phyloP scores from a whole-genome alignment of 92 coral and sea anemone species.

The Porites evermanni region DNA sequence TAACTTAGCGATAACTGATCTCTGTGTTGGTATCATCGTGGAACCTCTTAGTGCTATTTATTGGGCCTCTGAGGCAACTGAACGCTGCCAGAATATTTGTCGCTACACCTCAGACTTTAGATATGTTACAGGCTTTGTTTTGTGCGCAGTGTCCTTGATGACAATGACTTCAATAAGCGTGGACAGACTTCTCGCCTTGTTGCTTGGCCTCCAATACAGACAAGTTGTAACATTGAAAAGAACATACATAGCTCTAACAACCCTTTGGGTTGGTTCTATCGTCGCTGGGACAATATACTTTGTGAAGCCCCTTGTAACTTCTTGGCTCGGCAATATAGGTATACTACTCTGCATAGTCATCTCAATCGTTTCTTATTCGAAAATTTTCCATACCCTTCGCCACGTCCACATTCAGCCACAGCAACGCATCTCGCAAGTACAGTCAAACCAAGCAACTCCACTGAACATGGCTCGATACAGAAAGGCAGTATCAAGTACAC shows the following conservation, averaged over 20 bases:
- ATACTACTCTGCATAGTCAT: not conserved
- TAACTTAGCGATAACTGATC: too few relatives aligned
- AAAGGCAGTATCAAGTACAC: not conserved
- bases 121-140: not conserved
- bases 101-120: too few relatives aligned
- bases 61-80: too few relatives aligned
- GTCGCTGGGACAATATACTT: not conserved
- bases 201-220: conserved; percentile 9
- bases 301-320: not conserved
- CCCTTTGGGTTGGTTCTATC: not conserved
- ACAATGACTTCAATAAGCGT: conserved; percentile 13
- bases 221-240: not conserved
- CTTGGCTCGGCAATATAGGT: not conserved
- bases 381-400: not conserved
- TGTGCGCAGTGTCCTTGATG: not conserved
- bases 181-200: conserved; percentile 29
- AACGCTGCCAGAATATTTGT: too few relatives aligned
- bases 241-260: not conserved
- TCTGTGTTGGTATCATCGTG: too few relatives aligned
- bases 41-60: too few relatives aligned
- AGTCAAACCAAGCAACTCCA: not conserved
- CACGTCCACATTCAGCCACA: not conserved
- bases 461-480: not conserved
- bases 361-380: not conserved
- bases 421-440: not conserved